A percentile compares a stretch with the other conserved stretches of the same genome.
Conservation (phyloP, 2,113 vertebrate species). For the Chaetodon auriga region DNA sequence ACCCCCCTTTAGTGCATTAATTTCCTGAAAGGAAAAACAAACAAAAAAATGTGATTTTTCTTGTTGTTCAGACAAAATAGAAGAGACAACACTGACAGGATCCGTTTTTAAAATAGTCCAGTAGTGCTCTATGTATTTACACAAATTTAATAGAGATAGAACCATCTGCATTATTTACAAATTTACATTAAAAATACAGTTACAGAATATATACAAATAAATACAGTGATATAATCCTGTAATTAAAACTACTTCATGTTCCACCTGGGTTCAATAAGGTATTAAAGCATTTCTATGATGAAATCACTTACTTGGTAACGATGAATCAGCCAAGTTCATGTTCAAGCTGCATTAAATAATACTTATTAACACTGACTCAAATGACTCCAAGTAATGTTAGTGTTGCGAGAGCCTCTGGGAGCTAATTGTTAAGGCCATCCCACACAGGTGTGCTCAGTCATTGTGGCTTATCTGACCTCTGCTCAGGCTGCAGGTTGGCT, state of each 20-base stretch:
- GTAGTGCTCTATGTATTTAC: slow-evolving; percentile 56
- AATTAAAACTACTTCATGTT: slow-evolving; percentile 14
- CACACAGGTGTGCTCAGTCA: not conserved
- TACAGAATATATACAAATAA: slow-evolving; percentile 59
- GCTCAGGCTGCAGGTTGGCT: not conserved
- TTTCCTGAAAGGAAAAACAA: not conserved
- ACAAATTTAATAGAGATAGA: slow-evolving; percentile 47
- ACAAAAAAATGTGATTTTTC: not conserved
- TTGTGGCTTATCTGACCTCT: not conserved
- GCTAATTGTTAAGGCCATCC: not conserved
- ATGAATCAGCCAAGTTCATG: not conserved
- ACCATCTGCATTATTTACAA: slow-evolving; percentile 69
- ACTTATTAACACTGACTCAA: not conserved
- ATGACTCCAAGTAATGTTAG: not conserved
- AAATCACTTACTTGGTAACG: not conserved
- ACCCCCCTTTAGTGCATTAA: not conserved
- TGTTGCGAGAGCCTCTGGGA: not conserved
- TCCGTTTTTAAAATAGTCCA: slow-evolving; percentile 1
- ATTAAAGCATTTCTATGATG: not conserved
- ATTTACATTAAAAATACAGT: slow-evolving; percentile 68
- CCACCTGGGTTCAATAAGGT: not conserved
- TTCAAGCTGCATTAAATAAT: slow-evolving; percentile 14
- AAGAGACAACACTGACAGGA: not conserved
- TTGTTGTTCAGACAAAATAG: not conserved
- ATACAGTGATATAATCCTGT: slow-evolving; percentile 38